These are phyloP conservation scores for Diachasma alloeum DNA, from an alignment of 1,140 invertebrate genomes.

Conservation along the genomic window DNA sequence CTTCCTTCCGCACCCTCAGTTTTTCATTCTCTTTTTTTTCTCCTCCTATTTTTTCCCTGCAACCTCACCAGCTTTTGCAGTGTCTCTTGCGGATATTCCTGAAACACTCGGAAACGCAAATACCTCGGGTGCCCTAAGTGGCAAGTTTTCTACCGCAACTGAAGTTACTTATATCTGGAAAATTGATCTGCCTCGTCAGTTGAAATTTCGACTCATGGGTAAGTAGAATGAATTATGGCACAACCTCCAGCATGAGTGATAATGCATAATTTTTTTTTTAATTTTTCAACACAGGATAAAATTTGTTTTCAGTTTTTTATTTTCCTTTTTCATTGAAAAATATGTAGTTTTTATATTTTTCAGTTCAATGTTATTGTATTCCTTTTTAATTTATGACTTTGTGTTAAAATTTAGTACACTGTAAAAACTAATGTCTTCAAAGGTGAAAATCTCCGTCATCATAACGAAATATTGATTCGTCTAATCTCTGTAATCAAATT, in stretches of 20 bases:
- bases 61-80: neutral
- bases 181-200: neutral
- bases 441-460: too few species aligned
- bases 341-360: too few species aligned
- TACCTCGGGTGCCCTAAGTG: neutral
- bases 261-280: too few species aligned
- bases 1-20: slow-evolving; percentile 4
- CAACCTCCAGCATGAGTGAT: neutral
- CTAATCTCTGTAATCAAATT: too few species aligned
- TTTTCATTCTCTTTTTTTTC: slow-evolving; percentile 14
- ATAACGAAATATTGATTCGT: too few species aligned
- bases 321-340: too few species aligned
- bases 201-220: neutral
- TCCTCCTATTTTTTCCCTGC: slow-evolving; percentile 13
- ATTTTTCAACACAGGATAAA: too few species aligned
- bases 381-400: too few species aligned
- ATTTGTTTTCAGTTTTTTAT: too few species aligned
- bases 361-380: too few species aligned
- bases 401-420: too few species aligned
- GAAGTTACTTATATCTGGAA: neutral
- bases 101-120: slow-evolving; percentile 1
- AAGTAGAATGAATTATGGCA: neutral
- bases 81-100: neutral
- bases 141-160: neutral
- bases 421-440: too few species aligned